Percentiles rank a stretch among this genome's conserved stretches.
These are phyloP conservation scores for Oenanthe oenanthe DNA, from an alignment of 2,113 vertebrate genomes.

Conservation along the genomic window DNA sequence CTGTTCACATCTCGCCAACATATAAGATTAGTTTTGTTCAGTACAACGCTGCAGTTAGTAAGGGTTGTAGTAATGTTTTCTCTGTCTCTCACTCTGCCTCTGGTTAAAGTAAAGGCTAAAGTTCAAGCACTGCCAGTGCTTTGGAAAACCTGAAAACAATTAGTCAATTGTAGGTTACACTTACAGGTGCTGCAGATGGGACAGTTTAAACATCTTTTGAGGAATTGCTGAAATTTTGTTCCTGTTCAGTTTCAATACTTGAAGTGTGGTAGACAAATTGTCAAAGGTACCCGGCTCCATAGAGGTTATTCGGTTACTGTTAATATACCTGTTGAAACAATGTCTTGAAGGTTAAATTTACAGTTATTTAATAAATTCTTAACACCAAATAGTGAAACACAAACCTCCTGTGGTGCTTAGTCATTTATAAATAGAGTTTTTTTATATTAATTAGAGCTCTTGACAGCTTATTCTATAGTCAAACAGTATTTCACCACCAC, in stretches of 20 bases:
- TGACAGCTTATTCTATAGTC: neutral
- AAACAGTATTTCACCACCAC: neutral
- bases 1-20: constrained; percentile 23
- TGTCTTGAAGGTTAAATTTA: constrained; percentile 33
- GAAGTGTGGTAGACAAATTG: constrained; percentile 86
- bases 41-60: neutral
- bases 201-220: constrained; percentile 92
- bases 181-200: constrained; percentile 94
- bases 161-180: constrained; percentile 67
- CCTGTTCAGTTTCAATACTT: constrained; percentile 89
- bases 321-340: constrained; percentile 84
- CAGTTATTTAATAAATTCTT: constrained; percentile 23
- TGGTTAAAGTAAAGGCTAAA: constrained; percentile 56
- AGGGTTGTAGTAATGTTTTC: neutral
- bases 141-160: constrained; percentile 65
- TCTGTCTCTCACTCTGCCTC: constrained; percentile 13
- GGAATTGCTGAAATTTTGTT: constrained; percentile 89
- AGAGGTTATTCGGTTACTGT: constrained; percentile 87
- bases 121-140: constrained; percentile 25
- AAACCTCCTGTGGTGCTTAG: neutral
- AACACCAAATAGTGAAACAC: neutral
- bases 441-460: neutral
- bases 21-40: constrained; percentile 13
- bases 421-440: neutral
- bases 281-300: constrained; percentile 90